Evolutionary conservation across 1,140 invertebrate species (phyloP).

Genomic region (Stenopsyche tienmushanensis): DNA sequence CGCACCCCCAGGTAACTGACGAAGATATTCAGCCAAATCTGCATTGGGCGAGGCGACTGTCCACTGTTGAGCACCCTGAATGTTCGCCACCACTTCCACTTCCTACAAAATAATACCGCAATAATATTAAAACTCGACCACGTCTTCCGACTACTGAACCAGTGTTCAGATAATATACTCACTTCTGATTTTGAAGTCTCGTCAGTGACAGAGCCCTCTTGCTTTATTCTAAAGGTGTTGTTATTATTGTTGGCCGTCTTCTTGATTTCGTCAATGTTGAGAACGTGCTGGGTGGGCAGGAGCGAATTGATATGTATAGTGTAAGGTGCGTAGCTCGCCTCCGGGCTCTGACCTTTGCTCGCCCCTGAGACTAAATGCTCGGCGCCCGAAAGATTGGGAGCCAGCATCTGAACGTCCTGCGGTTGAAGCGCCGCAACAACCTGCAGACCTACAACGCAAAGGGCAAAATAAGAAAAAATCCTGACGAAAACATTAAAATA

Average conservation of each 20-base stretch:
- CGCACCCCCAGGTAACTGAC: conserved; percentile 15
- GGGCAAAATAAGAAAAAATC: no score
- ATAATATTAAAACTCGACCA: not conserved
- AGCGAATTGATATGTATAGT: conserved; percentile 31
- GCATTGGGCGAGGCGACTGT: conserved; percentile 25
- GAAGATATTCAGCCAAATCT: conserved; percentile 36
- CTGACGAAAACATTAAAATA: no score
- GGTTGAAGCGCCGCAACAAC: conserved; percentile 65
- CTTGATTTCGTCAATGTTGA: conserved; percentile 54
- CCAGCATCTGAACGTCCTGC: conserved; percentile 62
- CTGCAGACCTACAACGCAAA: conserved; percentile 58
- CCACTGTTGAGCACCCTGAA: conserved; percentile 29
- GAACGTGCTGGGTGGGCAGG: conserved; percentile 50
- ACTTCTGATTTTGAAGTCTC: conserved; percentile 47
- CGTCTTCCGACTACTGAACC: not conserved
- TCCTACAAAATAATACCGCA: not conserved
- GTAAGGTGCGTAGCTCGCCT: conserved; percentile 36
- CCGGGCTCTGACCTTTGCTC: conserved; percentile 35
- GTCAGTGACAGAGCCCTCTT: conserved; percentile 53
- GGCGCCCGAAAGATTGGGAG: conserved; percentile 30
- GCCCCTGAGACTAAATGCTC: conserved; percentile 1
- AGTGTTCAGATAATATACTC: conserved; percentile 31
- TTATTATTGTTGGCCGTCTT: conserved; percentile 51
- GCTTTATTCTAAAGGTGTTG: conserved; percentile 48
- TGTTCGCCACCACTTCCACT: not conserved